Evolutionary conservation across 2,113 vertebrate species (phyloP).

Genomic region (Corvus cornix): DNA sequence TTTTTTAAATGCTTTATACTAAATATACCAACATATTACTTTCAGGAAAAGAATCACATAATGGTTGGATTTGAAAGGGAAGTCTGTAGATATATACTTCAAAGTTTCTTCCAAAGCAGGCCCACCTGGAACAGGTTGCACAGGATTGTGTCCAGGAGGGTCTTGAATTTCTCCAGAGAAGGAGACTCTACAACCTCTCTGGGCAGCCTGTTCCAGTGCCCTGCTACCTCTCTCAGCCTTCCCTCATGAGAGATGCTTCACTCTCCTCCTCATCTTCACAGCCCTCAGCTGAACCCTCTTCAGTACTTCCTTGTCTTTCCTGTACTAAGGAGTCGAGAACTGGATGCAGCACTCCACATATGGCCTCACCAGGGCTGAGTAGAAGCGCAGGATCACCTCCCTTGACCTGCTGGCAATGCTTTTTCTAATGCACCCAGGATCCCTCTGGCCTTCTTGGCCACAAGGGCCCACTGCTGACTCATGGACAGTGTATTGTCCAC

Average conservation of each 20-base stretch:
- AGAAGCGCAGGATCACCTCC: neutral
- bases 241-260: neutral
- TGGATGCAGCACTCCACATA: neutral
- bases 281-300: neutral
- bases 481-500: neutral
- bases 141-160: neutral
- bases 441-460: too few species aligned
- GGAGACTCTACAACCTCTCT: neutral
- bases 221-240: neutral
- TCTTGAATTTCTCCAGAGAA: neutral
- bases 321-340: fast-evolving
- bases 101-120: neutral
- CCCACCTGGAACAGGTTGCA: neutral
- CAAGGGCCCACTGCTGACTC: neutral
- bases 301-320: neutral
- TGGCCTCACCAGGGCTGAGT: neutral
- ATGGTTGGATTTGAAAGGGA: neutral
- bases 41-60: neutral
- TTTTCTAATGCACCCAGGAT: neutral
- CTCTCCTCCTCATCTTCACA: neutral
- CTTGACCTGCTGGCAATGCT: too few species aligned
- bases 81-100: neutral
- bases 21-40: neutral
- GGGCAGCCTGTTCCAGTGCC: neutral
- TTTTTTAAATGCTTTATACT: neutral